Percentiles rank a stretch among this genome's conserved stretches.
These are phyloP conservation scores for Thysanoteuthis rhombus DNA, from an alignment of 2,888 invertebrate genomes.

Conservation along the genomic window DNA sequence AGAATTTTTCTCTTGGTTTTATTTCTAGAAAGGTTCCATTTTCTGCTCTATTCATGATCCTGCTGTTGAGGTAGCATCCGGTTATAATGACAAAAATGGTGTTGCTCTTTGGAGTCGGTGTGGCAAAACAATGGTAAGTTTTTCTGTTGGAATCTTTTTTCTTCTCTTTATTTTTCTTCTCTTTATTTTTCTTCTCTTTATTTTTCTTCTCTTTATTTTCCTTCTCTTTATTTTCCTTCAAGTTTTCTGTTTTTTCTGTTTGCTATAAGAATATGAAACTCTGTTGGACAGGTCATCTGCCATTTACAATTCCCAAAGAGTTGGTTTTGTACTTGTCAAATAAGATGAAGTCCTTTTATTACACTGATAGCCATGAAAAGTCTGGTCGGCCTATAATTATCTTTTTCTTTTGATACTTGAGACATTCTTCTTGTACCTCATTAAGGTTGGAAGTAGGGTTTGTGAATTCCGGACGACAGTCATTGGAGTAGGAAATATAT, in stretches of 20 bases:
- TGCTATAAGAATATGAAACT: neutral
- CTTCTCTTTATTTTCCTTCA: conserved; percentile 38
- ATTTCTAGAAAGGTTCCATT: conserved; percentile 69
- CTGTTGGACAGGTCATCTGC: too few relatives aligned
- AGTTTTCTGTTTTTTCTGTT: neutral
- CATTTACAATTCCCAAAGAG: too few relatives aligned
- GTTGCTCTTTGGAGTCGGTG: conserved; percentile 82
- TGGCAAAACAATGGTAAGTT: conserved; percentile 76
- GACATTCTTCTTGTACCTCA: too few relatives aligned
- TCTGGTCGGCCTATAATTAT: too few relatives aligned
- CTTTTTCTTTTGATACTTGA: too few relatives aligned
- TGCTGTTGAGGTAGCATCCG: conserved; percentile 75
- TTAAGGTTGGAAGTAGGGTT: too few relatives aligned
- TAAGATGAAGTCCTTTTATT: too few relatives aligned
- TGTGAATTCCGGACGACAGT: too few relatives aligned
- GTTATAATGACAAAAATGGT: conserved; percentile 78
- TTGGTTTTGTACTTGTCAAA: too few relatives aligned
- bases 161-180: neutral
- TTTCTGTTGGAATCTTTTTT: neutral
- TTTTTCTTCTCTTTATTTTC: neutral
- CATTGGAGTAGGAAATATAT: too few relatives aligned
- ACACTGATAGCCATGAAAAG: too few relatives aligned
- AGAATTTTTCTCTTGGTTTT: neutral
- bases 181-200: neutral
- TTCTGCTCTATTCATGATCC: conserved; percentile 78